Evolutionary conservation across 2,113 vertebrate species (phyloP).

Genomic region (Pterocles gutturalis): DNA sequence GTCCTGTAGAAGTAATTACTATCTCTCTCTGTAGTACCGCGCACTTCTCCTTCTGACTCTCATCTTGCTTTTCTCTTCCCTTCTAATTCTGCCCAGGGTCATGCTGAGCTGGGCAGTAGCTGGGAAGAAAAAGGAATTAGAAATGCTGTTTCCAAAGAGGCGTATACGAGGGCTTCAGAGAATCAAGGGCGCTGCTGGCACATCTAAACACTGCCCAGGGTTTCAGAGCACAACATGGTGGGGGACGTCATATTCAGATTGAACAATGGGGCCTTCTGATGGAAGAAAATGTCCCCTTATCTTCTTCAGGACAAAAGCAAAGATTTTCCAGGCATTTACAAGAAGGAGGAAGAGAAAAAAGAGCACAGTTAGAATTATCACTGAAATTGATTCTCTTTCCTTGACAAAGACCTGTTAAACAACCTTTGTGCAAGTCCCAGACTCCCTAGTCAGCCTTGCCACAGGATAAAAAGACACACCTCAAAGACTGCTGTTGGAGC

Average conservation of each 20-base stretch:
- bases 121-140: background rate
- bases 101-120: background rate
- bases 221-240: background rate
- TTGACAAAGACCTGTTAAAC: background rate
- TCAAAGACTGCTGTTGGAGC: background rate
- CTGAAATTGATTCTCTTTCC: background rate
- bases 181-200: background rate
- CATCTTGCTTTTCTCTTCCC: background rate
- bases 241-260: background rate
- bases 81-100: background rate
- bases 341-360: background rate
- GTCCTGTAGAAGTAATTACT: background rate
- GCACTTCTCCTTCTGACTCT: background rate
- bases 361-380: background rate
- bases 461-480: background rate
- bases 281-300: background rate
- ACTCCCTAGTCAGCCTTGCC: background rate
- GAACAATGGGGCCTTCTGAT: rapidly evolving
- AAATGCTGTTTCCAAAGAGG: background rate
- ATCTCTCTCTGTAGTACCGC: rapidly evolving
- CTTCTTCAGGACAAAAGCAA: background rate
- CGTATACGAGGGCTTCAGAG: background rate
- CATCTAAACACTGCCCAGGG: background rate
- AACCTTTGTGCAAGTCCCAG: background rate
- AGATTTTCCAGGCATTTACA: background rate